Base-by-base conservation (phyloP, 2,888 invertebrate species). In the Heliconius sara region DNA sequence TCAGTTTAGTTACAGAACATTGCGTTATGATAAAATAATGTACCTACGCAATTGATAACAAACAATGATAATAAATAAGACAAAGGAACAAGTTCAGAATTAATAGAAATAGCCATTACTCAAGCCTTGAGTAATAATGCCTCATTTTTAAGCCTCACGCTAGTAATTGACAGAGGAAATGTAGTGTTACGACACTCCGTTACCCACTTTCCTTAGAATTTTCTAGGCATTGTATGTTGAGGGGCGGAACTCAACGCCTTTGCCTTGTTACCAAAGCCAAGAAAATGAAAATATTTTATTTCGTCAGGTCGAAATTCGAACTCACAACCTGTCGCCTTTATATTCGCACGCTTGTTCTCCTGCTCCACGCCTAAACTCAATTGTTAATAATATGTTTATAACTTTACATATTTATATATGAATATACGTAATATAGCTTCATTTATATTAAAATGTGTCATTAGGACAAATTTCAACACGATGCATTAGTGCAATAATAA, bases 21-120 rank as follows among this genome's bases (percentile, higher is more conserved):
- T 68, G 43, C 39, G 39, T 68, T 43, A 2, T 25, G 68, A 68
- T 43, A 68, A 68, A 68, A 39, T 7, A 25, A n/a, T 60, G 9
- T n/a, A 67, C 39, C 39, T 39, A 16, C 70, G 25, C 39, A 70
- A 70, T 47, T 70, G 70, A 70, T 70, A 70, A 68, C n/a, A 39
- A 68, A 25, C 13, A 68, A 43, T 25, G 70, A 70, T 70, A 70
- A 70, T 25, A 47, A 47, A 70, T 68, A 16, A 43, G 25, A 70
- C 70, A 70, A 70, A 70, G 43, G 70, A 70, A 70, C 47, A 70
- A 70, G 70, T 70, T 68, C 25, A n/a, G 39, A 68, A 68, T 22
- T 12, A 13, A 39, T 27, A 63, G n/a, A 63, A 6, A 25, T 13
- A n/a, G n/a, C 34, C 22, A 68, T 68, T 68, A 68, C 43, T 39